Evolutionary conservation across 1,140 invertebrate species (phyloP).

Genomic region (Hycleus cichorii): DNA sequence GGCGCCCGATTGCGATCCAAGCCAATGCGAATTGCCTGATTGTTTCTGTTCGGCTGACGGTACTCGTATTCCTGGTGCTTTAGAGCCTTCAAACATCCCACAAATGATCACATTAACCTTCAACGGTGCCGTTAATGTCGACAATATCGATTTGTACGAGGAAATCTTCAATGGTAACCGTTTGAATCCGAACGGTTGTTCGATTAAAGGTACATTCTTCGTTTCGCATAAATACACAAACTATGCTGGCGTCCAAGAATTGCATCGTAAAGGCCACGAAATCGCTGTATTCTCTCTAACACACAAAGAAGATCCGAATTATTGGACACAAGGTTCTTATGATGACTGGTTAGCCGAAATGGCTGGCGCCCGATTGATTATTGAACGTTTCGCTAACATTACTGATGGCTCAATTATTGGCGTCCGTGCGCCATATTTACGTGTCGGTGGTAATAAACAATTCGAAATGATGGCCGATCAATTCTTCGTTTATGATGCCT

Average conservation of each 20-base stretch:
- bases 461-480: slow-evolving; percentile 95
- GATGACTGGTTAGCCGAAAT: slow-evolving; percentile 94
- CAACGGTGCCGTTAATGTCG: slow-evolving; percentile 89
- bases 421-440: slow-evolving; percentile 80
- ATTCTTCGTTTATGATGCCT: slow-evolving; percentile 90
- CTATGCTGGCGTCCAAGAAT: slow-evolving; percentile 87
- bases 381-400: slow-evolving; percentile 85
- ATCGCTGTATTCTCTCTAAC: slow-evolving; percentile 91
- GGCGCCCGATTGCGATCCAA: slow-evolving; percentile 81
- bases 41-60: slow-evolving; percentile 92
- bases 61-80: slow-evolving; percentile 75
- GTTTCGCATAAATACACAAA: slow-evolving; percentile 94
- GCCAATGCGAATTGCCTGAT: slow-evolving; percentile 80
- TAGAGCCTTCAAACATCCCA: slow-evolving; percentile 77
- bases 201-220: slow-evolving; percentile 91
- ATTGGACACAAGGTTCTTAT: slow-evolving; percentile 81
- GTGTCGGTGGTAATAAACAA: slow-evolving; percentile 89
- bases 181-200: slow-evolving; percentile 88
- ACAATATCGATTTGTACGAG: slow-evolving; percentile 88
- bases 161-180: slow-evolving; percentile 81
- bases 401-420: slow-evolving; percentile 84
- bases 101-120: slow-evolving; percentile 94
- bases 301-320: slow-evolving; percentile 82
- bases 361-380: slow-evolving; percentile 82
- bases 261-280: slow-evolving; percentile 88